phyloP scores from a whole-genome alignment of 2,113 vertebrate genomes.

The Struthidea cinerea region DNA sequence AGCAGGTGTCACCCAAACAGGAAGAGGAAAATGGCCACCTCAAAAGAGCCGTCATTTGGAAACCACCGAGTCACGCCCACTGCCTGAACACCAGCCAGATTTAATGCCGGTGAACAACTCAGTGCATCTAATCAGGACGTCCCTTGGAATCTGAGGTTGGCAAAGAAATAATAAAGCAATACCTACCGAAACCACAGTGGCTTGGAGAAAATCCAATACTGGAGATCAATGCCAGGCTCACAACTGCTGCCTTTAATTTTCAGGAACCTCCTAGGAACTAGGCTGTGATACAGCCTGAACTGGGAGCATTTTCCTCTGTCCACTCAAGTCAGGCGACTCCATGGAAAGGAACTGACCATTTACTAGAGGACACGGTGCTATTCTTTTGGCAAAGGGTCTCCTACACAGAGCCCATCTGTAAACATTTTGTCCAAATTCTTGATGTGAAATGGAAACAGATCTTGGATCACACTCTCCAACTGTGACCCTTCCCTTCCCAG shows the following conservation, averaged over 20 bases:
- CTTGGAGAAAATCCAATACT: not conserved
- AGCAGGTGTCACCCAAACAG: not conserved
- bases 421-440: not conserved
- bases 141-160: not conserved
- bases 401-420: not conserved
- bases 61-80: not conserved
- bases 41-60: not conserved
- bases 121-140: not conserved
- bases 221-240: not conserved
- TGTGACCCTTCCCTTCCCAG: not conserved
- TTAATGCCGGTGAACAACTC: not conserved
- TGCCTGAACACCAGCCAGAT: not conserved
- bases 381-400: not conserved
- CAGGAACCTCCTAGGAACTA: not conserved
- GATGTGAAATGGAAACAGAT: not conserved
- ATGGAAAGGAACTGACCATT: rapidly evolving
- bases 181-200: not conserved
- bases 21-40: not conserved
- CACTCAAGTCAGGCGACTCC: not conserved
- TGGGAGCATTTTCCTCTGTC: not conserved
- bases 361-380: not conserved
- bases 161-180: not conserved
- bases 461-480: not conserved
- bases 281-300: not conserved
- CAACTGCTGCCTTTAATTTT: not conserved